These are phyloP conservation scores for Gila orcuttii DNA, from an alignment of 2,113 vertebrate genomes.

Conservation along the genomic window DNA sequence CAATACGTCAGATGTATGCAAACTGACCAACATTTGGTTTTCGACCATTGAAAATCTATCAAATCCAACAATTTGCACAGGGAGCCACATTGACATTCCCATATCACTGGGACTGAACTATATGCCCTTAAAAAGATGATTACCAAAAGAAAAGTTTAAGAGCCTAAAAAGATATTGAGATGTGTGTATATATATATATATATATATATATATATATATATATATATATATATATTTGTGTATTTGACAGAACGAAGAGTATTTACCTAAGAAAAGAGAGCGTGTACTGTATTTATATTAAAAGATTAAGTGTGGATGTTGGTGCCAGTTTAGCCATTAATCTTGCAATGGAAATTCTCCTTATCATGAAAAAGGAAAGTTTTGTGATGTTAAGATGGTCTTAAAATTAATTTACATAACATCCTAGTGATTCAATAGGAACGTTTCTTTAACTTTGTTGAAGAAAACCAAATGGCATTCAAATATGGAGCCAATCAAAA, in stretches of 20 bases:
- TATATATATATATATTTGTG: too few relatives aligned
- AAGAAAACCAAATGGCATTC: not conserved
- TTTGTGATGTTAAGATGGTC: not conserved
- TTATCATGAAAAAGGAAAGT: not conserved
- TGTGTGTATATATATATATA: too few relatives aligned
- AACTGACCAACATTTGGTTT: too few relatives aligned
- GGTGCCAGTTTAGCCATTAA: not conserved
- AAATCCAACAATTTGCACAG: too few relatives aligned
- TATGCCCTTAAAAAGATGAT: too few relatives aligned
- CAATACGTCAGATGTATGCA: too few relatives aligned
- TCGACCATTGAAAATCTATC: too few relatives aligned
- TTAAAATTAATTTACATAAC: not conserved
- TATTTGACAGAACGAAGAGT: not conserved
- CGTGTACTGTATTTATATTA: slow-evolving; percentile 18
- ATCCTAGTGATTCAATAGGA: not conserved
- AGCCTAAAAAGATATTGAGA: too few relatives aligned
- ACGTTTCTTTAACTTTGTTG: not conserved
- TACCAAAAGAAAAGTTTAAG: not conserved
- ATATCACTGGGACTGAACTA: too few relatives aligned
- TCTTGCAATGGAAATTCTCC: slow-evolving; percentile 49
- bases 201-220: too few relatives aligned
- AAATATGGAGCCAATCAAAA: not conserved
- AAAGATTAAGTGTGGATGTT: slow-evolving; percentile 14
- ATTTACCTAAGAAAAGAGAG: not conserved
- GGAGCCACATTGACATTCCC: too few relatives aligned